A percentile compares a stretch with the other conserved stretches of the same genome.
Evolutionary conservation across 2,113 vertebrate genomes (phyloP).

Genomic region (Chlorocebus sabaeus): DNA sequence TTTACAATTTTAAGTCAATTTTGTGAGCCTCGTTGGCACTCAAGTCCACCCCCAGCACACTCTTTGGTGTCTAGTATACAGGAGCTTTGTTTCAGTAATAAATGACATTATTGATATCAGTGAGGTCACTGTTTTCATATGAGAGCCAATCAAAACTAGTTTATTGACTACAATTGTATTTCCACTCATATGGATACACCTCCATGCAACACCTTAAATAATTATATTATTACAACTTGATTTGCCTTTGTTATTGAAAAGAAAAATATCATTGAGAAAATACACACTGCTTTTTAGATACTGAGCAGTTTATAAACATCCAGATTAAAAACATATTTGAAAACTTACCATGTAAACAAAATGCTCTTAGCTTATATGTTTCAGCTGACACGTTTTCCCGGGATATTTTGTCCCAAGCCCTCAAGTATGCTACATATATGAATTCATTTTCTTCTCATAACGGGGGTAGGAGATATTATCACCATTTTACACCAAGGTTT

Average conservation of each 20-base stretch:
- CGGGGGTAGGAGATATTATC: background rate
- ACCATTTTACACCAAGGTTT: background rate
- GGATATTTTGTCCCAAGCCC: background rate
- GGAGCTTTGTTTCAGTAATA: background rate
- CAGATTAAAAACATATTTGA: background rate
- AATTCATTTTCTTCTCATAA: background rate
- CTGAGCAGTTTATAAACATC: background rate
- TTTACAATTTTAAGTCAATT: background rate
- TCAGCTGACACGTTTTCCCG: background rate
- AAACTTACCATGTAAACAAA: background rate
- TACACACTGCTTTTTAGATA: background rate
- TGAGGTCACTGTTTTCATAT: background rate
- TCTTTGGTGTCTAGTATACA: background rate
- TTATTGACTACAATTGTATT: background rate
- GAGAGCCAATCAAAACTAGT: background rate
- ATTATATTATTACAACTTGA: background rate
- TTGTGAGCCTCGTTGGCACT: background rate
- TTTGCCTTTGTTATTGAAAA: background rate
- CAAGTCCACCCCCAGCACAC: background rate
- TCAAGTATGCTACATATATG: background rate
- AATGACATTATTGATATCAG: background rate
- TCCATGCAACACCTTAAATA: background rate
- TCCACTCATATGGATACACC: background rate
- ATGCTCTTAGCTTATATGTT: background rate
- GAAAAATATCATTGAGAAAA: background rate